phyloP scores from a whole-genome alignment of 2,113 vertebrate species.

The Condylura cristata region DNA sequence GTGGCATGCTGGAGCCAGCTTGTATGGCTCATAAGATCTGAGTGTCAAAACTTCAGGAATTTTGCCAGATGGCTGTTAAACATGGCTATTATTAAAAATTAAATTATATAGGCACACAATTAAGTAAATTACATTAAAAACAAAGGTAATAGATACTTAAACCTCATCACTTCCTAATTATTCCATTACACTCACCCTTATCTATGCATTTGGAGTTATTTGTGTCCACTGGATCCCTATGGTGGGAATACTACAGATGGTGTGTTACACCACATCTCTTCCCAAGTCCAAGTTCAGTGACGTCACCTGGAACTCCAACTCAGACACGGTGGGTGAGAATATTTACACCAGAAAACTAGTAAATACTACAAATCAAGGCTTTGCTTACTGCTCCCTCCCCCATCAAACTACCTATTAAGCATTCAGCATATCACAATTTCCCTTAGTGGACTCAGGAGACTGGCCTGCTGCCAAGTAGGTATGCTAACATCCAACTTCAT shows the following conservation, averaged over 20 bases:
- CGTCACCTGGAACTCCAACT: neutral
- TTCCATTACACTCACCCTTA: neutral
- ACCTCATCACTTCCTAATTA: constrained; percentile 19
- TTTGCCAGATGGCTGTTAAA: neutral
- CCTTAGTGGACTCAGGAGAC: neutral
- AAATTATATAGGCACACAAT: neutral
- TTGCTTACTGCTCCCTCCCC: neutral
- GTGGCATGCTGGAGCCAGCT: neutral
- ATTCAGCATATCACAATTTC: neutral
- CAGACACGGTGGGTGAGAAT: neutral
- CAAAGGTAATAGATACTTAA: constrained; percentile 1
- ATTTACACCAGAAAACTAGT: neutral
- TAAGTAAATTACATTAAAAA: constrained; percentile 9
- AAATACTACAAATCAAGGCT: neutral
- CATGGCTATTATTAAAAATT: neutral
- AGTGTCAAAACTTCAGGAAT: constrained; percentile 21
- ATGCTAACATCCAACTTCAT: neutral
- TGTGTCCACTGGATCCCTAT: neutral
- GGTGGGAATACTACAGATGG: neutral
- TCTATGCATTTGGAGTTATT: neutral
- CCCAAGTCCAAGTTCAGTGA: neutral
- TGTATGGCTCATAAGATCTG: neutral
- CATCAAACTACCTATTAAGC: neutral
- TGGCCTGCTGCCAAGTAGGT: neutral
- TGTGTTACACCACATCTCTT: neutral